phyloP scores from a whole-genome alignment of 2,888 invertebrate genomes.

The Bembecia ichneumoniformis region DNA sequence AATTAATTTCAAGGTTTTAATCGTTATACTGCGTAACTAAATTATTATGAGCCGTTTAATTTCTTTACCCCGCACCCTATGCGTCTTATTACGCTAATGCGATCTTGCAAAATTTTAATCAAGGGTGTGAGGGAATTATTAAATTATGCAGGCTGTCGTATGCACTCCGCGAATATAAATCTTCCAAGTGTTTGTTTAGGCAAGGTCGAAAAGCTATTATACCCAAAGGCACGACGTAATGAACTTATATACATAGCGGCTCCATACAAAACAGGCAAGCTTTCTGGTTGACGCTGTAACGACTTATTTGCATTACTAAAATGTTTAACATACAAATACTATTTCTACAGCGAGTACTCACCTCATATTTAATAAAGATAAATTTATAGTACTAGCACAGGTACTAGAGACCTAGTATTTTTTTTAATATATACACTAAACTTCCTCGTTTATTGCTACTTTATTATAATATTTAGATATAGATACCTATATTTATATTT shows the following conservation, averaged over 20 bases:
- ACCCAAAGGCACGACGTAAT: constrained; percentile 23
- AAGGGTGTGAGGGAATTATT: constrained; percentile 66
- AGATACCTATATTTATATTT: too few species aligned
- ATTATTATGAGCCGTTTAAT: constrained; percentile 70
- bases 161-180: constrained; percentile 65
- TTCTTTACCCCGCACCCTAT: constrained; percentile 54
- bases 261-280: constrained; percentile 21
- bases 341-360: too few species aligned
- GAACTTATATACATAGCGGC: constrained; percentile 20
- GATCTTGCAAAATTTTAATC: constrained; percentile 69
- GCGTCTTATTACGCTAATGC: constrained; percentile 55
- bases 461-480: too few species aligned
- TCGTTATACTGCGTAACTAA: constrained; percentile 61
- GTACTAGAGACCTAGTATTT: too few species aligned
- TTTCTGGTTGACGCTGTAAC: neutral
- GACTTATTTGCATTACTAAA: neutral
- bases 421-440: too few species aligned
- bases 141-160: constrained; percentile 70
- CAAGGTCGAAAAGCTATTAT: constrained; percentile 28
- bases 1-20: constrained; percentile 70
- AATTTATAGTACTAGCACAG: too few species aligned
- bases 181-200: constrained; percentile 47
- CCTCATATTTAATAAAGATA: too few species aligned
- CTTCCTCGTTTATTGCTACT: too few species aligned
- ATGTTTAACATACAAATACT: neutral